Evolutionary conservation across 23 tunicate species (phyloP).

Genomic region (Phallusia fumigata): DNA sequence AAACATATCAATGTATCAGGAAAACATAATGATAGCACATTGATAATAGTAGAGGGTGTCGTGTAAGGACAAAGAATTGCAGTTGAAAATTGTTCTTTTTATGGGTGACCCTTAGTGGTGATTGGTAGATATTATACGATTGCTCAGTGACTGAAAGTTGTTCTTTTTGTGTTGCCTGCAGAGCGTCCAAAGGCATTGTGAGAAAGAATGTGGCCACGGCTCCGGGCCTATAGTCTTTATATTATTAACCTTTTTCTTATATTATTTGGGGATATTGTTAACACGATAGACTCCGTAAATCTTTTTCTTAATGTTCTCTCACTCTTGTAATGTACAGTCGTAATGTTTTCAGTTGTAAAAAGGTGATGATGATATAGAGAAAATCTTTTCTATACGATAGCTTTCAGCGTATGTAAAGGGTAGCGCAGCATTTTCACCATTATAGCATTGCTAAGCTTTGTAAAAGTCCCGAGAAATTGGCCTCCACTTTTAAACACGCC

Average conservation of each 20-base stretch:
- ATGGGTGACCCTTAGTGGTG: neutral
- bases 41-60: too few species aligned
- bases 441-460: slow-evolving; percentile 8
- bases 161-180: slow-evolving; percentile 9
- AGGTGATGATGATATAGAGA: slow-evolving; percentile 17
- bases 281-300: slow-evolving; percentile 10
- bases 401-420: slow-evolving; percentile 13
- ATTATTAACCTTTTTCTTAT: slow-evolving; percentile 2
- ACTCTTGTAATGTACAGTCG: slow-evolving; percentile 6
- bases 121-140: neutral
- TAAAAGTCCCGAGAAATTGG: neutral
- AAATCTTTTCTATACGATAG: slow-evolving; percentile 14
- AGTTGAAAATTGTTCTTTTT: neutral
- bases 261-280: slow-evolving; percentile 11
- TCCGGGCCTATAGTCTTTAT: slow-evolving; percentile 12
- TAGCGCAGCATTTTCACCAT: slow-evolving; percentile 6
- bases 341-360: slow-evolving; percentile 15
- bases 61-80: too few species aligned
- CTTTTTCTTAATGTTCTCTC: neutral
- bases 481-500: neutral
- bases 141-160: neutral
- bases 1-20: too few species aligned
- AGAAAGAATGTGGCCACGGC: slow-evolving; percentile 15
- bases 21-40: too few species aligned
- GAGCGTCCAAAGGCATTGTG: slow-evolving; percentile 12